Evolutionary conservation across 2,888 invertebrate genomes (phyloP).

Genomic region (Megastigmus dorsalis): DNA sequence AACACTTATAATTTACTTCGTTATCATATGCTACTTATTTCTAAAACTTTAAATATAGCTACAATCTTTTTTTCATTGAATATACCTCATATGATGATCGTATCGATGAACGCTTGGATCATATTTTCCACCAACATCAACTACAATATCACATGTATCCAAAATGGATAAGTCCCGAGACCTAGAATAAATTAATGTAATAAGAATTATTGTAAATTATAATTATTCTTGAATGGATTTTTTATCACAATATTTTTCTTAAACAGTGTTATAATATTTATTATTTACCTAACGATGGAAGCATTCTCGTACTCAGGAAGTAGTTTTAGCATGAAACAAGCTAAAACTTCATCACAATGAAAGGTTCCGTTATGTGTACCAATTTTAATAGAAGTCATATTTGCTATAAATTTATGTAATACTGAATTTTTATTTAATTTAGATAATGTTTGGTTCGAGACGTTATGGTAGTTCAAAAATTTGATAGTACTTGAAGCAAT

Average conservation of each 20-base stretch:
- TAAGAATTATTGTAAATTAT: neutral
- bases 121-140: constrained; percentile 94
- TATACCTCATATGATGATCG: constrained; percentile 94
- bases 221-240: too few relatives aligned
- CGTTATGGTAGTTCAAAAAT: neutral
- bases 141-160: constrained; percentile 81
- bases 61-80: too few relatives aligned
- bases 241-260: too few relatives aligned
- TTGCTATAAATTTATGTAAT: neutral
- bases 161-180: constrained; percentile 78
- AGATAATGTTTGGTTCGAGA: neutral
- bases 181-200: constrained; percentile 68
- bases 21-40: too few relatives aligned
- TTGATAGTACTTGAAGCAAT: neutral
- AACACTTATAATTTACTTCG: neutral
- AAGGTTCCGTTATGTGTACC: constrained; percentile 90
- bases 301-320: constrained; percentile 89
- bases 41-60: neutral
- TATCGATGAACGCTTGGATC: constrained; percentile 85
- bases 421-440: constrained; percentile 3
- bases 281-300: constrained; percentile 79
- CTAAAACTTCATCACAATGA: constrained; percentile 96
- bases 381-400: constrained; percentile 74
- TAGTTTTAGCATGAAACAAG: constrained; percentile 91
- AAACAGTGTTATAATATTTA: neutral